Evolutionary conservation across 2,888 invertebrate species (phyloP).

Genomic region (Nomada ferruginata): DNA sequence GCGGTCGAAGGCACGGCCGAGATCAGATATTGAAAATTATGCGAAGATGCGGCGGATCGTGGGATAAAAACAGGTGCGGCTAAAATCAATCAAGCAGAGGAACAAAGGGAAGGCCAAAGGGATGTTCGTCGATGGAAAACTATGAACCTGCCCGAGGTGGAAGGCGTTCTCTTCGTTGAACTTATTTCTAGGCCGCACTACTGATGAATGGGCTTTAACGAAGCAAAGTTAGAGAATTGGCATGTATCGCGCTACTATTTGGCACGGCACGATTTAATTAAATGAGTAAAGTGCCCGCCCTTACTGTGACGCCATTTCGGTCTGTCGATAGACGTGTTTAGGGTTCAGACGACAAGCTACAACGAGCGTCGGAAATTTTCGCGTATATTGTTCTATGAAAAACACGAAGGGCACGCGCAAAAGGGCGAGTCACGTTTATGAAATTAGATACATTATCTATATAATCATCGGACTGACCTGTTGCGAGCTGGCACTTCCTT

Average conservation of each 20-base stretch:
- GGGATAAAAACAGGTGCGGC: background rate
- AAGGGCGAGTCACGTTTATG: background rate
- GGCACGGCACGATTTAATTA: slow-evolving; percentile 8
- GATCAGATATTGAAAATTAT: background rate
- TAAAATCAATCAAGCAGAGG: background rate
- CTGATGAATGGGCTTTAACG: slow-evolving; percentile 57
- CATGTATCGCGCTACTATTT: background rate
- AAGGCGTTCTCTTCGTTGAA: slow-evolving; percentile 14
- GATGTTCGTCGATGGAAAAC: slow-evolving; percentile 3
- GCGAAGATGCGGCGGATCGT: no score
- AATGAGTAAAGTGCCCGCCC: background rate
- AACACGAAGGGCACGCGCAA: background rate
- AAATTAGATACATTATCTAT: background rate
- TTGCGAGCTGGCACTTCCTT: slow-evolving; percentile 88
- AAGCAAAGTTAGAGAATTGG: slow-evolving; percentile 42
- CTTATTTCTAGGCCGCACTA: slow-evolving; percentile 26
- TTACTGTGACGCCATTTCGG: background rate
- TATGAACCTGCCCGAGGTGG: slow-evolving; percentile 9
- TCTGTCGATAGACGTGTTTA: background rate
- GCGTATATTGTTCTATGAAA: background rate
- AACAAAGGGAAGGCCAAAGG: background rate
- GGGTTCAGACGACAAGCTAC: background rate
- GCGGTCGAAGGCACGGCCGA: background rate
- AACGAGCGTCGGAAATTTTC: background rate
- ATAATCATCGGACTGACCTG: slow-evolving; percentile 84